Evolutionary conservation across 2,113 vertebrate genomes (phyloP).

Genomic region (Acinonyx jubatus): DNA sequence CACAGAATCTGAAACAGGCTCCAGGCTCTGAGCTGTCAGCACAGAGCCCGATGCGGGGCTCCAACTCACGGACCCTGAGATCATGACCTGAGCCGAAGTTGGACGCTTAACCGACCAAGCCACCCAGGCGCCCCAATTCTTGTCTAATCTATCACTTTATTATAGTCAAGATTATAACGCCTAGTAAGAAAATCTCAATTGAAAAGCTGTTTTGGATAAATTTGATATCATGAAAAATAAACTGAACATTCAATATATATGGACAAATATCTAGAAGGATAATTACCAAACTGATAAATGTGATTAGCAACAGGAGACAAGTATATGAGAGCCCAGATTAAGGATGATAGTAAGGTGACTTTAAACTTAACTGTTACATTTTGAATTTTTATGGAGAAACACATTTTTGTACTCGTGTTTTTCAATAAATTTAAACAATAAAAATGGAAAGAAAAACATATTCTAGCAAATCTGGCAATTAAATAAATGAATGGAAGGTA

Average conservation of each 20-base stretch:
- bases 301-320: neutral
- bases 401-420: neutral
- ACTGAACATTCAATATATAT: neutral
- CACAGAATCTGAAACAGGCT: no score
- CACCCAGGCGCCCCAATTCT: neutral
- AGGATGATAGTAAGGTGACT: neutral
- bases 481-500: neutral
- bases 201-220: neutral
- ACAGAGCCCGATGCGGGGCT: no score
- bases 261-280: neutral
- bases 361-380: neutral
- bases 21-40: no score
- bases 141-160: neutral
- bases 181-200: neutral
- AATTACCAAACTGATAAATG: neutral
- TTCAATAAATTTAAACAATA: neutral
- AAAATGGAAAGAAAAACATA: neutral
- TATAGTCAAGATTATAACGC: neutral
- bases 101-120: no score
- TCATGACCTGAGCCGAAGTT: no score
- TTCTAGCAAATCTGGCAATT: neutral
- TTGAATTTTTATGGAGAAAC: neutral
- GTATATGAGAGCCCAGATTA: neutral
- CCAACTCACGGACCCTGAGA: no score
- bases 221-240: neutral